Conservation (phyloP, 2,113 vertebrate species). For the Poeciliopsis turrubarensis region DNA sequence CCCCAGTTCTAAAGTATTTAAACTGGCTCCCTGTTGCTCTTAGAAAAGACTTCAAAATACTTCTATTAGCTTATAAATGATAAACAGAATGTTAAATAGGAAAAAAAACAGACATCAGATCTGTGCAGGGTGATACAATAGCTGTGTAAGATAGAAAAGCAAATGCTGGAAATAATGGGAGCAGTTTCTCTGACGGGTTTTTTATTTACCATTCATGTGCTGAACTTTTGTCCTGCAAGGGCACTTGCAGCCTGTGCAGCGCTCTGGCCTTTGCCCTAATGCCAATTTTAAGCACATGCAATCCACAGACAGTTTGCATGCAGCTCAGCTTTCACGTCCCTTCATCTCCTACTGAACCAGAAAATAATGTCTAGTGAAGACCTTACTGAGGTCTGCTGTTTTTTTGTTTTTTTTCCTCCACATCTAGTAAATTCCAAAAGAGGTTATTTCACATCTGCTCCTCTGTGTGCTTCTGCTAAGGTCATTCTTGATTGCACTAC, state of each 20-base stretch:
- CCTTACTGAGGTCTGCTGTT: not conserved
- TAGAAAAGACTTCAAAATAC: too few species aligned
- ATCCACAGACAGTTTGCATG: constrained; percentile 14
- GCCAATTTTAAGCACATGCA: constrained; percentile 4
- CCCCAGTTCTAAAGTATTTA: too few species aligned
- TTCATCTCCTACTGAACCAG: not conserved
- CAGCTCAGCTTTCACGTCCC: constrained; percentile 5
- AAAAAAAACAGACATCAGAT: not conserved
- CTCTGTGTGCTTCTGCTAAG: constrained; percentile 12
- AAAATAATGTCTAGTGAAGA: constrained; percentile 5
- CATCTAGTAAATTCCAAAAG: constrained; percentile 5
- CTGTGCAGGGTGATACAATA: not conserved
- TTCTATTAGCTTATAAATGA: too few species aligned
- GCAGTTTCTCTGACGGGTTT: constrained; percentile 3
- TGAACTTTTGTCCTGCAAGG: constrained; percentile 22
- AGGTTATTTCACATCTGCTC: constrained; percentile 6
- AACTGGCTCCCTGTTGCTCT: too few species aligned
- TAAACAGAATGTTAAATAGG: not conserved
- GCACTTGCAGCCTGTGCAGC: not conserved
- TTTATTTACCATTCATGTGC: constrained; percentile 5
- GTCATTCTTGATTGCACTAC: constrained; percentile 38
- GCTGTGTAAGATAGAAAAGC: not conserved
- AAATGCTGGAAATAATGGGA: constrained; percentile 23
- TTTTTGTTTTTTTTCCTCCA: not conserved
- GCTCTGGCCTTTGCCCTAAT: constrained; percentile 7